A percentile compares a stretch with the other conserved stretches of the same genome.
Evolutionary conservation across 2,113 vertebrate species (phyloP).

Genomic region (Rhadina sibilatrix): DNA sequence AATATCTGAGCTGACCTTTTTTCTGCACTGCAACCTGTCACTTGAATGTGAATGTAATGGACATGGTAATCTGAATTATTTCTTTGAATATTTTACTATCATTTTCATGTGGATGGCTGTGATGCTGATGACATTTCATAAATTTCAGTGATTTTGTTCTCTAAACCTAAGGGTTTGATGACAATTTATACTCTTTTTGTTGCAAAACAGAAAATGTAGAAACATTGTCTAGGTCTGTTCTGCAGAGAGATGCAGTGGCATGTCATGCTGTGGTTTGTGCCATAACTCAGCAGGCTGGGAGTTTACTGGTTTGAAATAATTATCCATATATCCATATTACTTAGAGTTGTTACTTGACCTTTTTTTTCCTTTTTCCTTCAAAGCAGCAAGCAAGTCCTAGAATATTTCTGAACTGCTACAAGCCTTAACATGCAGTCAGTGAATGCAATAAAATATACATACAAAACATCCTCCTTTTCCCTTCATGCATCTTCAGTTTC

Average conservation of each 20-base stretch:
- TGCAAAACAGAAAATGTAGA: background rate
- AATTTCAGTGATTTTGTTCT: background rate
- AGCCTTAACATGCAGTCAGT: background rate
- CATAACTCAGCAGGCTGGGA: background rate
- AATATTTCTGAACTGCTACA: background rate
- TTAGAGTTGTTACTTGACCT: background rate
- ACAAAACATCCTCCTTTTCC: background rate
- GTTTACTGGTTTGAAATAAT: background rate
- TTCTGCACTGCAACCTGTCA: background rate
- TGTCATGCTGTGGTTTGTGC: background rate
- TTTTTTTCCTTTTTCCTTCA: background rate
- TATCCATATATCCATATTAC: background rate
- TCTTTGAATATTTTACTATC: background rate
- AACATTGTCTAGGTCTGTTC: background rate
- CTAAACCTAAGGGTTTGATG: background rate
- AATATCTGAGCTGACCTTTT: background rate
- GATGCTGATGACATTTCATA: background rate
- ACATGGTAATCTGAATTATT: background rate
- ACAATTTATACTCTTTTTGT: background rate
- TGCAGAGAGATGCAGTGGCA: background rate
- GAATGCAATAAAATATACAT: background rate
- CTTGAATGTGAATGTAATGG: background rate
- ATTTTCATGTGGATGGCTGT: background rate
- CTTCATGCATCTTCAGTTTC: background rate
- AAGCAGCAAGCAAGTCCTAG: background rate